A percentile compares a stretch with the other conserved stretches of the same genome.
These are phyloP conservation scores for Apocheima hispidaria DNA, from an alignment of 2,888 invertebrate genomes.

Conservation along the genomic window DNA sequence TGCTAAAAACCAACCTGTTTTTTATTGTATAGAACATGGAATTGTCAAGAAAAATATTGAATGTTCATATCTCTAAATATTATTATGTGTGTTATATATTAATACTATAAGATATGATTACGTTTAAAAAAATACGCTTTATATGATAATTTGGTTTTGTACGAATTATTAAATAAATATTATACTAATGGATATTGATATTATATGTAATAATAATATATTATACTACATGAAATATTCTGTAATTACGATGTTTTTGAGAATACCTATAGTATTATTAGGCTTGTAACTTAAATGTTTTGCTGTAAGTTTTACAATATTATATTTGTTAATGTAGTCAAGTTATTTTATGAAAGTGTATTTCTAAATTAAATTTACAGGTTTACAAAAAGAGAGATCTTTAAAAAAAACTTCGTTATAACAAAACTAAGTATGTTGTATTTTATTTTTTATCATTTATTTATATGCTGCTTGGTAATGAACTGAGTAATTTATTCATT, in stretches of 20 bases:
- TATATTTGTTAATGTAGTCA: conserved; percentile 11
- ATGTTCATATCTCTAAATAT: conserved; percentile 46
- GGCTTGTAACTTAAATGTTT: conserved; percentile 28
- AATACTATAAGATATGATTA: conserved; percentile 48
- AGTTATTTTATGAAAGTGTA: conserved; percentile 15
- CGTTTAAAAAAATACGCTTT: conserved; percentile 67
- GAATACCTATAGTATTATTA: conserved; percentile 19
- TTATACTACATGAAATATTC: conserved; percentile 42
- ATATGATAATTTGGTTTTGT: conserved; percentile 60
- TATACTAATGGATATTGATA: conserved; percentile 43
- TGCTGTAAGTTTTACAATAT: conserved; percentile 32
- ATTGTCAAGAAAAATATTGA: conserved; percentile 37
- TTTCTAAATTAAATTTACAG: conserved; percentile 14
- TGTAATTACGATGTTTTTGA: conserved; percentile 30
- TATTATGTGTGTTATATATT: conserved; percentile 40
- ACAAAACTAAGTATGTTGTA: too few relatives aligned
- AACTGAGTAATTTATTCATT: too few relatives aligned
- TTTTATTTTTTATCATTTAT: too few relatives aligned
- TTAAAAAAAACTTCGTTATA: too few relatives aligned
- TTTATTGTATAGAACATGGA: conserved; percentile 30
- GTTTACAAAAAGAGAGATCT: not conserved
- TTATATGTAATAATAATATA: conserved; percentile 42
- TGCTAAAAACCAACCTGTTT: not conserved
- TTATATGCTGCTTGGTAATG: too few relatives aligned
- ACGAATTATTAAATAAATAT: conserved; percentile 53